Base-by-base conservation (phyloP, 2,888 invertebrate genomes). In the Troglohyphantes excavatus region DNA sequence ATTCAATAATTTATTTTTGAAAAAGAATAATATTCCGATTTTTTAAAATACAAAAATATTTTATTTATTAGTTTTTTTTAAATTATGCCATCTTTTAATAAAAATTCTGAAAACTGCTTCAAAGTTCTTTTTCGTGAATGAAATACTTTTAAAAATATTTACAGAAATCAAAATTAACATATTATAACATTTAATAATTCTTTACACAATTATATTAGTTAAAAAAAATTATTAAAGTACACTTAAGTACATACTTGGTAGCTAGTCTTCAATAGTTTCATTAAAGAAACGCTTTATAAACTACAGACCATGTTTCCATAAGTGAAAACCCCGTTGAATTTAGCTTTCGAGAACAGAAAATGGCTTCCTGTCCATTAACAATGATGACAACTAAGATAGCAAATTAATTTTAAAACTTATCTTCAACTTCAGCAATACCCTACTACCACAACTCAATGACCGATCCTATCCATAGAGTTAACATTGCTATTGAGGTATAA, bases 291-390 rank as follows among this genome's bases (percentile, higher is more conserved):
- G 53, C 68, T 81, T 81, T 68, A 81, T 39, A 81, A 81, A 68
- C 79, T 81, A 68, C 39, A 87, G 85, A 86, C 90, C 90, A 86
- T 86, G 90, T 90, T 87, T 90, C 73, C 86, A 90, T 90, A 76
- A 90, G 75, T 90, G 90, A 90, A 90, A 90, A 86, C 90, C 90
- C 90, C 90, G 90, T 90, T 83, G 86, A 86, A 90, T 90, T 90
- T 65, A 53, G 86, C 68, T 72, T 85, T 90, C 70, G 90, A 90
- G 81, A 68, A 72, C 79, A 90, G 68, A 90, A 84, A 90, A 90
- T 90, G 90, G 90, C 90, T 85, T 78, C 84, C 90, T 85, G 72
- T 73, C 90, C 53, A 68, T 81, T 73, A 81, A 85, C 85, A 83
- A 90, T 67, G 84, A 68, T 72, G 83, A 84, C 53, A 63, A 90